Percentiles rank a stretch among this genome's conserved stretches.
phyloP scores from a whole-genome alignment of 2,888 invertebrate genomes.

The Philereme vetulata region DNA sequence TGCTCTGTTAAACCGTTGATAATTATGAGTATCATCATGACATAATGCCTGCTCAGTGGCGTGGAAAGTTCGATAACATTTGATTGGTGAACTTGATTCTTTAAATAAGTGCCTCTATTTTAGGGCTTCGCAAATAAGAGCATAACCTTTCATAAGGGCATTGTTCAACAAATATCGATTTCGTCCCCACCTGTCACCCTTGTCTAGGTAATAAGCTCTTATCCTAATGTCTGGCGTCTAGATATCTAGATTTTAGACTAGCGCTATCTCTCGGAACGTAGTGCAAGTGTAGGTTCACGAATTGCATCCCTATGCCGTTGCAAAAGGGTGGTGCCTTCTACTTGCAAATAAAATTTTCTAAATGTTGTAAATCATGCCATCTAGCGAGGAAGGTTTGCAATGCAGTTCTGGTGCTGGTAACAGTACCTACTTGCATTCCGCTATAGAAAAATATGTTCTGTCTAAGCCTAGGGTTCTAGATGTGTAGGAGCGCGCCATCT shows the following conservation, averaged over 20 bases:
- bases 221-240: neutral
- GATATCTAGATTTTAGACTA: conserved; percentile 1
- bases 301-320: no score
- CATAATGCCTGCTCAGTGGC: neutral
- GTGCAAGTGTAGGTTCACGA: no score
- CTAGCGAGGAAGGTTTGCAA: no score
- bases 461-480: neutral
- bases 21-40: neutral
- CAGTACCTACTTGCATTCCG: no score
- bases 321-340: no score
- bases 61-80: conserved; percentile 4
- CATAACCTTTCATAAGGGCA: neutral
- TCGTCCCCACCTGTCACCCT: conserved; percentile 4
- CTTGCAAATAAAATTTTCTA: no score
- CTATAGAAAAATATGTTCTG: no score
- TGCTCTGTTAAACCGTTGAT: neutral
- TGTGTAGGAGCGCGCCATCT: neutral
- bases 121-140: no score
- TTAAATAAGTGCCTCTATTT: no score
- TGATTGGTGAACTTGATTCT: conserved; percentile 1
- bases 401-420: no score
- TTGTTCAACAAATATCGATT: conserved; percentile 20
- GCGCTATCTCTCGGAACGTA: conserved; percentile 11
- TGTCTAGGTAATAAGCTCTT: neutral
- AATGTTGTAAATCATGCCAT: no score